Percentiles rank a stretch among this genome's conserved stretches.
Evolutionary conservation across 2,113 vertebrate genomes (phyloP).

Genomic region (Saccopteryx leptura): DNA sequence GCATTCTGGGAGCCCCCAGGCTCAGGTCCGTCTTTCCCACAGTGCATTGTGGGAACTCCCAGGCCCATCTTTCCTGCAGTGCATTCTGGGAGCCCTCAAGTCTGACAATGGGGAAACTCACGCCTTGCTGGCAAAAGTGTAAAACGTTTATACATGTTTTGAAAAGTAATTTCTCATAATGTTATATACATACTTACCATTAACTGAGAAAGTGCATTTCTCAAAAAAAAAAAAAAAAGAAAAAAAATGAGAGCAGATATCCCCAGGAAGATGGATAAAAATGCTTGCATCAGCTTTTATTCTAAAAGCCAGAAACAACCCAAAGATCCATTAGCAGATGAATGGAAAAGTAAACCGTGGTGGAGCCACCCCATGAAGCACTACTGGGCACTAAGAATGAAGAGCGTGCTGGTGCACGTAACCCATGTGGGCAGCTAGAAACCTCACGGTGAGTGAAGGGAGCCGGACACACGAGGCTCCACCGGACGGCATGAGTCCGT

Average conservation of each 20-base stretch:
- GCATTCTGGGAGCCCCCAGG: not conserved
- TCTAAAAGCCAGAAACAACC: not conserved
- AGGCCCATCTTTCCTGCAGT: too few species aligned
- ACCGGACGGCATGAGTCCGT: fast-evolving
- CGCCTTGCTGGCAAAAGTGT: not conserved
- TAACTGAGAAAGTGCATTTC: not conserved
- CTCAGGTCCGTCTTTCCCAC: not conserved
- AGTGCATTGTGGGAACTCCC: too few species aligned
- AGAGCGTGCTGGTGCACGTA: fast-evolving
- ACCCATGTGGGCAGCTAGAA: fast-evolving
- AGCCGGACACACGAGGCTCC: not conserved
- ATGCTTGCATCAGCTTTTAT: not conserved
- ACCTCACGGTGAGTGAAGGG: fast-evolving
- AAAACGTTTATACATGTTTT: not conserved
- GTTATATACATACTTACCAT: not conserved
- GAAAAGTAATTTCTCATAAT: not conserved
- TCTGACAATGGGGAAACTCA: not conserved
- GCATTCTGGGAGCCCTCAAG: too few species aligned
- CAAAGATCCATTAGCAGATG: not conserved
- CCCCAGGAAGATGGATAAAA: not conserved
- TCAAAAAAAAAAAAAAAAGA: not conserved
- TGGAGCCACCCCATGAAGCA: not conserved
- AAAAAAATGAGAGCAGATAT: not conserved
- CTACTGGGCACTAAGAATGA: fast-evolving
- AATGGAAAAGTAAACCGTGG: not conserved